Conservation (phyloP, 2,113 vertebrate genomes). For the Pachycephala philippinensis region DNA sequence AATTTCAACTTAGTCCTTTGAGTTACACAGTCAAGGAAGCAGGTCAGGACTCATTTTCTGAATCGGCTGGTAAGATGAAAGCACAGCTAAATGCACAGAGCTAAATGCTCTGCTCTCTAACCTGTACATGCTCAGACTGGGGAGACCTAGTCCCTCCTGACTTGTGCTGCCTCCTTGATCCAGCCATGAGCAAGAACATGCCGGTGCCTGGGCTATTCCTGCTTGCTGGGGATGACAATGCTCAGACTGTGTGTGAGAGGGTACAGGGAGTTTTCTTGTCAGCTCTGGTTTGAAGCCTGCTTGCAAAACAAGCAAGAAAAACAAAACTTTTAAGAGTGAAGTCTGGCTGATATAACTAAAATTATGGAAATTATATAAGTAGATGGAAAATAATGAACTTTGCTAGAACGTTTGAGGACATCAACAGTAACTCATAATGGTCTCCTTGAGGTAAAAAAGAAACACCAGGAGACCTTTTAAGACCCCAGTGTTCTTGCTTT, state of each 20-base stretch:
- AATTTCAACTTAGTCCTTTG: background rate
- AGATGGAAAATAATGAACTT: background rate
- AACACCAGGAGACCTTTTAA: conserved; percentile 46
- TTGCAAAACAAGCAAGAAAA: background rate
- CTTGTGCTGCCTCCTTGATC: background rate
- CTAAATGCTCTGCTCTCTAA: background rate
- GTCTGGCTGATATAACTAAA: background rate
- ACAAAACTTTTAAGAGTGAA: background rate
- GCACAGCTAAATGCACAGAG: background rate
- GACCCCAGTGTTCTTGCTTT: conserved; percentile 7
- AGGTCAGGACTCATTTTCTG: background rate
- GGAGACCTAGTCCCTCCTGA: background rate
- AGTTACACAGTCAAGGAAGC: background rate
- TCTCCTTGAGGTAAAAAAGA: background rate
- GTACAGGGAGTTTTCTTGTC: background rate
- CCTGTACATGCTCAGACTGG: background rate
- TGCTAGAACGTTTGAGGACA: background rate
- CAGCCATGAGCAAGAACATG: background rate
- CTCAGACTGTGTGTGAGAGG: rapidly evolving
- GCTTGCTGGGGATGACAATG: background rate
- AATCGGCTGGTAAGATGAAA: rapidly evolving
- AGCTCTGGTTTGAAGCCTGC: background rate
- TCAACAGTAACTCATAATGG: background rate
- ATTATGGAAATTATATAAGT: background rate
- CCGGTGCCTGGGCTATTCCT: background rate